Base-by-base conservation (phyloP, 23 tunicate species). In the Styela clava region DNA sequence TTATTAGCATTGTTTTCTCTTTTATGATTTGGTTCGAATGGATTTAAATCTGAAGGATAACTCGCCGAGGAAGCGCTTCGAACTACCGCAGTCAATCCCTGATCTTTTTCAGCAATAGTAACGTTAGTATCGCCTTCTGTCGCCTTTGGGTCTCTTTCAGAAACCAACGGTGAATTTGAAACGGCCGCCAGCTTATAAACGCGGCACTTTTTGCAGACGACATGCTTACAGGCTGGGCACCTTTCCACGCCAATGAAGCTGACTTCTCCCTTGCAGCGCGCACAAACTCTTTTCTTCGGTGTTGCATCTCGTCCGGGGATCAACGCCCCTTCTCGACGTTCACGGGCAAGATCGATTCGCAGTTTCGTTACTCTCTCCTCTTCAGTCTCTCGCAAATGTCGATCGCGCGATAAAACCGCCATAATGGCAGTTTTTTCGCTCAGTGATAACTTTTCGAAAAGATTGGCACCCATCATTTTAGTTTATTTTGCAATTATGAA, bases 351-450 rank as follows among this genome's bases (percentile, higher is more conserved):
- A n/a, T 85, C 89, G 28, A 81, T 69, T 28, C 89, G 78, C 16
- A 90, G 68, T 51, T 63, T 35, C 25, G 70, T 69, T 24, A 88
- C 79, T 31, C 94, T 74, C 37, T 88, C 88, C 62, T 26, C 31
- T 36, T 88, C 94, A 2, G 82, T 64, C 2, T 88, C 94, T 9
- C 94, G 82, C 33, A 88, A 62, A 25, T 32, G 70, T 24, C 87
- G 87, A 73, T 88, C 94, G 25, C 94, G 82, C 44, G 65, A 84
- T 61, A 88, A 64, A 0, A 88, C 94, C 19, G 74, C 85, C 88
- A 88, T 84, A 29, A 88, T 63, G 73, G 56, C 64, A 12, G 79
- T 74, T 32, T 76, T 70, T 37, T 84, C 94, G 20, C 67, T 63
- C 28, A 36, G 33, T 34, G 70, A 44, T 1, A 88, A 28, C 25